These are phyloP conservation scores for Hololepta plana DNA, from an alignment of 2,888 invertebrate genomes.

Conservation along the genomic window DNA sequence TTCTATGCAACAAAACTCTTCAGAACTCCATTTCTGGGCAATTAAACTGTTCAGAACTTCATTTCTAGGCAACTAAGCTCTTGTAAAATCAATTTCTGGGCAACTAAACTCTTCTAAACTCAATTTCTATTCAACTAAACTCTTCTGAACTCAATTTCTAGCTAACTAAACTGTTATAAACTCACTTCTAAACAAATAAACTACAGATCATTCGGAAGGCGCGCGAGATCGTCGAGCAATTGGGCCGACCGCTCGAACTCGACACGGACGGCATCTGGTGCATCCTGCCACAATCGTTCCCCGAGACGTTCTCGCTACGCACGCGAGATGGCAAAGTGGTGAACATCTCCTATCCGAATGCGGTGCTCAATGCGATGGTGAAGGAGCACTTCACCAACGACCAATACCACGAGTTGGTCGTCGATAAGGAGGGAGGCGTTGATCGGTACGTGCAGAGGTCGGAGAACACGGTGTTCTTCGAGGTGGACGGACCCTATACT, in stretches of 20 bases:
- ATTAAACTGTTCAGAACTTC: no score
- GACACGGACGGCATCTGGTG: conserved; percentile 99
- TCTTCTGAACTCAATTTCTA: no score
- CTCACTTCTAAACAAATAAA: no score
- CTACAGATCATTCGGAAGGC: conserved; percentile 93
- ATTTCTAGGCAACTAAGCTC: no score
- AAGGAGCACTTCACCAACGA: conserved; percentile 94
- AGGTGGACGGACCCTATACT: conserved; percentile 97
- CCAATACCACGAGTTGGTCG: conserved; percentile 80
- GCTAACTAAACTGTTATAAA: no score
- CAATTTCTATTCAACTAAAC: no score
- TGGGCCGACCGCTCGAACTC: conserved; percentile 84
- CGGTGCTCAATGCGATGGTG: conserved; percentile 88
- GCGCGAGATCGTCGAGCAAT: conserved; percentile 86
- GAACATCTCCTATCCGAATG: conserved; percentile 90
- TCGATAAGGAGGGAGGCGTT: conserved; percentile 38
- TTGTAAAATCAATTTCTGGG: no score
- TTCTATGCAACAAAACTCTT: no score
- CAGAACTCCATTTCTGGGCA: no score
- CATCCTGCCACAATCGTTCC: conserved; percentile 88
- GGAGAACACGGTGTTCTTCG: conserved; percentile 98
- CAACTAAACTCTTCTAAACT: no score
- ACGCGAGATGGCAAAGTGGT: conserved; percentile 73
- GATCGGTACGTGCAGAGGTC: conserved; percentile 53
- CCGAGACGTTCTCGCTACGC: conserved; percentile 77